Percentiles rank a stretch among this genome's conserved stretches.
Conservation (phyloP, 1,140 invertebrate genomes). For the Drosophila tropicalis region DNA sequence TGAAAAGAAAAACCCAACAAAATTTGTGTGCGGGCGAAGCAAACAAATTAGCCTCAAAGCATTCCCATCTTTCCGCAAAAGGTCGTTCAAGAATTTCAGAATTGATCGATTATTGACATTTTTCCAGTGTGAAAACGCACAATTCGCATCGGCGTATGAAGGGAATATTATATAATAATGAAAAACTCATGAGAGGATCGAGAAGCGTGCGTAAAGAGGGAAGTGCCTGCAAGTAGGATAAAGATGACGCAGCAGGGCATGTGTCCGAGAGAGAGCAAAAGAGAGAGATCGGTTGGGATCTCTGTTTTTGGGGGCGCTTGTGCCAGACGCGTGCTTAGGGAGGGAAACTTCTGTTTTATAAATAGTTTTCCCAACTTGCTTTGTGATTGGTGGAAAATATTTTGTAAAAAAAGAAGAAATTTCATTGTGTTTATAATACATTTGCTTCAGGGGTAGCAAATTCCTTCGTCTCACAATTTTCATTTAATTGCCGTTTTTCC, state of each 20-base stretch:
- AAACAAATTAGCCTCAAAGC: slow-evolving; percentile 54
- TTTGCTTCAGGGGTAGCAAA: slow-evolving; percentile 31
- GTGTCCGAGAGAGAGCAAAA: slow-evolving; percentile 6
- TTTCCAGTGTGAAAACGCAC: slow-evolving; percentile 69
- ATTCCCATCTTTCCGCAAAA: slow-evolving; percentile 5
- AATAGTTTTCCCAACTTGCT: slow-evolving; percentile 53
- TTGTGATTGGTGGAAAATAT: slow-evolving; percentile 53
- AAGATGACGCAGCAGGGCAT: slow-evolving; percentile 60
- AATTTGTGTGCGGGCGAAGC: slow-evolving; percentile 65
- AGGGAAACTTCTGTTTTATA: slow-evolving; percentile 54
- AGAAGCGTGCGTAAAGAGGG: slow-evolving; percentile 25
- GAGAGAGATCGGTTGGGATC: slow-evolving; percentile 34
- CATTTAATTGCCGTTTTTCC: slow-evolving; percentile 65
- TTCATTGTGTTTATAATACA: slow-evolving; percentile 24
- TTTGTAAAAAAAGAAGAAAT: neutral
- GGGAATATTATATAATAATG: slow-evolving; percentile 70
- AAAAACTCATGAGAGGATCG: slow-evolving; percentile 59
- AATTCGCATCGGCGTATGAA: slow-evolving; percentile 47
- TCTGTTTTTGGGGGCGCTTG: slow-evolving; percentile 46
- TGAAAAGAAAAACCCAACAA: slow-evolving; percentile 35
- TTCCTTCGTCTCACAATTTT: slow-evolving; percentile 52
- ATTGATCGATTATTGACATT: slow-evolving; percentile 66
- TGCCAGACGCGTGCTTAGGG: slow-evolving; percentile 63
- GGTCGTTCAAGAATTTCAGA: slow-evolving; percentile 18
- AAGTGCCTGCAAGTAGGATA: slow-evolving; percentile 37